These are phyloP conservation scores for Lasioglossum marginatum DNA, from an alignment of 2,888 invertebrate species.

Conservation along the genomic window DNA sequence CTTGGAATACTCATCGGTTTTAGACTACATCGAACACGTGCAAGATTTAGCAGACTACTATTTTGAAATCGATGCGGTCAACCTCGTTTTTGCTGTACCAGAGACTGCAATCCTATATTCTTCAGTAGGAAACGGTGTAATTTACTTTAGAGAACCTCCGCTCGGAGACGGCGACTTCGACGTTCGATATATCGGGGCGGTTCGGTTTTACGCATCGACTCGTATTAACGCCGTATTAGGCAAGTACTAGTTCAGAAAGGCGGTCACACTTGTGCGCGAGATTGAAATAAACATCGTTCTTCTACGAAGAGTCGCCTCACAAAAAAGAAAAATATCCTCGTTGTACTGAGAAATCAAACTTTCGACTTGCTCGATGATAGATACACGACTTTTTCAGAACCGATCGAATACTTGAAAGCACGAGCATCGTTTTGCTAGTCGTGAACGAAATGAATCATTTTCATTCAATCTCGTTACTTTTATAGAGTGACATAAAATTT, in stretches of 20 bases:
- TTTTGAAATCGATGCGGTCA: neutral
- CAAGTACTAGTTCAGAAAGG: slow-evolving; percentile 71
- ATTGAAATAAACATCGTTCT: slow-evolving; percentile 54
- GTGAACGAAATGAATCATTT: no score
- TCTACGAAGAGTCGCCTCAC: neutral
- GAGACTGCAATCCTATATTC: neutral
- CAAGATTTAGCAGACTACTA: neutral
- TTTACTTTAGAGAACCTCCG: slow-evolving; percentile 39
- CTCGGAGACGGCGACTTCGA: slow-evolving; percentile 31
- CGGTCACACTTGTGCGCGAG: slow-evolving; percentile 64
- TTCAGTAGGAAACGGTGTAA: neutral
- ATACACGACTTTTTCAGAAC: neutral
- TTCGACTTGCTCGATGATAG: slow-evolving; percentile 1
- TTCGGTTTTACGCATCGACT: slow-evolving; percentile 67
- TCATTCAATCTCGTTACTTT: no score
- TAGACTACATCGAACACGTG: neutral
- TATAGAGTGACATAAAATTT: no score
- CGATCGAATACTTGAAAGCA: no score
- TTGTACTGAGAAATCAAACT: slow-evolving; percentile 1
- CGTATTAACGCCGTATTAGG: slow-evolving; percentile 74
- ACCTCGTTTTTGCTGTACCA: neutral
- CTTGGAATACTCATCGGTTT: neutral
- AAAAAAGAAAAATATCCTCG: neutral
- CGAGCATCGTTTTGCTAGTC: no score
- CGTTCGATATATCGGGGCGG: slow-evolving; percentile 51